Percentiles rank a stretch among this genome's conserved stretches.
Conservation (phyloP, 2,797 vertebrate genomes). For the Xenopus petersii region DNA sequence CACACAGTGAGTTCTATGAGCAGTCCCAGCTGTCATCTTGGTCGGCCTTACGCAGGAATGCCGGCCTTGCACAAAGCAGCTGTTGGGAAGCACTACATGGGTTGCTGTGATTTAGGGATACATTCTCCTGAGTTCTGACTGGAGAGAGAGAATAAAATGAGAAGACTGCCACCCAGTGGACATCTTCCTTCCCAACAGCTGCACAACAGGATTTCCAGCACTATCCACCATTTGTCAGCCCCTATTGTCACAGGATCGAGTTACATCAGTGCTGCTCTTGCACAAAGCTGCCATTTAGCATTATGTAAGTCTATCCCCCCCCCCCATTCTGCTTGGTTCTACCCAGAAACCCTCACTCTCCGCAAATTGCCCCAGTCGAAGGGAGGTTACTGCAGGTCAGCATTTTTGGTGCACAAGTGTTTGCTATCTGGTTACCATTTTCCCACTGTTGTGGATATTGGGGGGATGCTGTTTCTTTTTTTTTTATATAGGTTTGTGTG, state of each 20-base stretch:
- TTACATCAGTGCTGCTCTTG: conserved; percentile 28
- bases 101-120: too few species aligned
- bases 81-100: too few species aligned
- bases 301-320: conserved; percentile 17
- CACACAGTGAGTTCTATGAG: too few species aligned
- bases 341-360: conserved; percentile 26
- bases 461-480: neutral
- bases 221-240: conserved; percentile 19
- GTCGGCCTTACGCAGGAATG: too few species aligned
- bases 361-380: conserved; percentile 12
- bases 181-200: neutral
- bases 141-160: neutral
- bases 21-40: too few species aligned
- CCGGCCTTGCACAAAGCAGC: too few species aligned
- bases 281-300: conserved; percentile 12
- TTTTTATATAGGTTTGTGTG: too few species aligned
- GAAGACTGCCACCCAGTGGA: conserved; percentile 20
- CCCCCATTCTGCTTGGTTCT: neutral
- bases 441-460: neutral
- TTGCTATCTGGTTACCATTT: conserved; percentile 10
- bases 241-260: conserved; percentile 17
- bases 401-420: neutral
- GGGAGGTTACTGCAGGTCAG: conserved; percentile 32
- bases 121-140: too few species aligned
- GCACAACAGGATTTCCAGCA: conserved; percentile 23